phyloP scores from a whole-genome alignment of 2,797 vertebrate species.

The Ispidina lecontei region DNA sequence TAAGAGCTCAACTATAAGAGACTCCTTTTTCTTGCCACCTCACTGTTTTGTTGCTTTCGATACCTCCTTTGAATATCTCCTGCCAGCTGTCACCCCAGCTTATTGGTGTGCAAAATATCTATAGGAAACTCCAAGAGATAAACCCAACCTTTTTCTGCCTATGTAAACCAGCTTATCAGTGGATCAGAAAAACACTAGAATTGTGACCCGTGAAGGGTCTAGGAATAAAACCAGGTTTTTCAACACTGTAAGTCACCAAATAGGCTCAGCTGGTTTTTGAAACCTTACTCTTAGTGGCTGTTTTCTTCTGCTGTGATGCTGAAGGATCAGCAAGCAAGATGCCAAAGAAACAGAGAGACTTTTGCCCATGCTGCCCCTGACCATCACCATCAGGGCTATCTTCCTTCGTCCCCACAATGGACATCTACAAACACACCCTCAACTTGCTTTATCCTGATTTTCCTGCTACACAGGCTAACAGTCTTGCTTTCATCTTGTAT shows the following conservation, averaged over 20 bases:
- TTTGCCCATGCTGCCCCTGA: fast-evolving
- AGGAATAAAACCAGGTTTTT: slow-evolving; percentile 1
- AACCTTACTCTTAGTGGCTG: background rate
- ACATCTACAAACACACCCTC: background rate
- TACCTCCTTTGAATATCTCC: background rate
- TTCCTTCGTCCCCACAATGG: background rate
- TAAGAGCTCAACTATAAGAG: background rate
- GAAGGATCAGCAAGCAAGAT: background rate
- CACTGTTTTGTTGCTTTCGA: background rate
- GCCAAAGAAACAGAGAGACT: background rate
- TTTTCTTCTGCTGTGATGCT: background rate
- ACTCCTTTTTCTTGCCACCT: background rate
- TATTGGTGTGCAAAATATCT: background rate
- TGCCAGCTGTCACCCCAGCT: background rate
- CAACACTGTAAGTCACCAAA: background rate
- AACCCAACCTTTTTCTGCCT: background rate
- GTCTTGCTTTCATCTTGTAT: background rate
- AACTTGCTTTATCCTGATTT: background rate
- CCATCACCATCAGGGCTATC: background rate
- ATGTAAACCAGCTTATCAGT: background rate
- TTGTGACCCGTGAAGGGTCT: background rate
- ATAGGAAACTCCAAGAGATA: background rate
- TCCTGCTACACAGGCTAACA: background rate
- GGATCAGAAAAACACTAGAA: background rate
- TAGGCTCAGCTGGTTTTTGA: slow-evolving; percentile 21